Base-by-base conservation (phyloP, 2,797 vertebrate genomes). In the Trachops cirrhosus region DNA sequence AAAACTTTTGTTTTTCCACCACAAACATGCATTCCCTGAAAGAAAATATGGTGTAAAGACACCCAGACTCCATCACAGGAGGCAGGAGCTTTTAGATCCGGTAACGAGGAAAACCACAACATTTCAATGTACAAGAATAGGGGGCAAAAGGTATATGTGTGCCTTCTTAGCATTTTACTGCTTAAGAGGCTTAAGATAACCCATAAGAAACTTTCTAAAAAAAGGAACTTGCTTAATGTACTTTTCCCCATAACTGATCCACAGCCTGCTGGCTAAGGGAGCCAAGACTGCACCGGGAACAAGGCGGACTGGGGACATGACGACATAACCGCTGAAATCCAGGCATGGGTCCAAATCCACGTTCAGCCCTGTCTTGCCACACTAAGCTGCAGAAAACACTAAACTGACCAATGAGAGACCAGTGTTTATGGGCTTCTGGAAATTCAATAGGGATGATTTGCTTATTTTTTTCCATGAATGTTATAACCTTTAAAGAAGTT, bases 261-360 rank as follows among this genome's bases (percentile, higher is more conserved):
- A 64, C 46, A 78, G 86, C 29, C 18, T 73, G 14, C 48, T 57
- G 37, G n/a, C 22, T 94, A 34, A 95, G 73, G 54, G 19, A 86
- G 71, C 80, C 84, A 62, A 70, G 73, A 48, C 62, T 73, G 32
- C 52, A 71, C 2, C 1, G 48, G 85, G 54, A 79, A 54, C 6
- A 54, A 57, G 92, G 86, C 85, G 75, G 71, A 57, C n/a, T 5
- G 19, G 39, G 89, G 71, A 80, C 64, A 52, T 82, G 85, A 94
- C 15, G 3, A 79, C 16, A 48, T 46, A 57, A 90, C 77, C 90
- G 94, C 84, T 57, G 29, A 94, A 68, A 86, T 46, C 44, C 75
- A 95, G 95, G 95, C 94, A 0, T 2, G 62, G 64, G 89, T 93
- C 86, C 96, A 97, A 97, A 93, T 74, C 86, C 91, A 92, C 8